Evolutionary conservation across 1,140 invertebrate genomes (phyloP).

Genomic region (Listronotus bonariensis): DNA sequence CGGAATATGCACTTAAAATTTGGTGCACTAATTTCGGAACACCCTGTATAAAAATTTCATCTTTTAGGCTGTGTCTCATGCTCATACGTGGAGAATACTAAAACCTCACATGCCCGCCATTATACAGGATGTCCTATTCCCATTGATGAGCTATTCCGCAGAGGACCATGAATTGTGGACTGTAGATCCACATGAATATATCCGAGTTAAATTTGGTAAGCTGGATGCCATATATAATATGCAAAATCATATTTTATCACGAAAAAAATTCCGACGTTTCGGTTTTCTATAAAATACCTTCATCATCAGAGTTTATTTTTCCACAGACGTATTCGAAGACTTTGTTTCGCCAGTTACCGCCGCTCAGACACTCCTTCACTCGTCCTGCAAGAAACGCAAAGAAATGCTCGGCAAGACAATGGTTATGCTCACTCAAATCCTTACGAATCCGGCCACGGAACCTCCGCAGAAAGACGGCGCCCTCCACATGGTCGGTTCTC

Average conservation of each 20-base stretch:
- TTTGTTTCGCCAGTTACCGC: slow-evolving; percentile 94
- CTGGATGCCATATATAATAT: background rate
- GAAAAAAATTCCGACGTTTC: too few species aligned
- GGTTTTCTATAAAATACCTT: background rate
- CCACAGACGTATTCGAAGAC: slow-evolving; percentile 90
- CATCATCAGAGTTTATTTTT: background rate
- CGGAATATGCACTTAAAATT: too few species aligned
- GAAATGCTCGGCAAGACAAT: slow-evolving; percentile 93
- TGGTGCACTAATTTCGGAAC: too few species aligned
- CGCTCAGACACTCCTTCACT: slow-evolving; percentile 87
- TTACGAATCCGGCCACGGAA: slow-evolving; percentile 69
- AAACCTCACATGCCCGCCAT: slow-evolving; percentile 91
- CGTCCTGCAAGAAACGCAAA: slow-evolving; percentile 92
- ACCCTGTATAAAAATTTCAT: background rate
- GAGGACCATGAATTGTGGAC: slow-evolving; percentile 96
- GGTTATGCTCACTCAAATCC: slow-evolving; percentile 82
- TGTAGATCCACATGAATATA: slow-evolving; percentile 95
- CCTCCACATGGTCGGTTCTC: slow-evolving; percentile 94
- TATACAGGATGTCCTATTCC: slow-evolving; percentile 93
- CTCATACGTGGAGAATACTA: slow-evolving; percentile 94
- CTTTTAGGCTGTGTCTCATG: slow-evolving; percentile 68
- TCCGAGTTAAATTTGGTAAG: slow-evolving; percentile 93
- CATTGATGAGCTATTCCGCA: slow-evolving; percentile 93
- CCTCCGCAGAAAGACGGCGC: slow-evolving; percentile 93
- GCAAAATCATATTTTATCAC: too few species aligned